phyloP scores from a whole-genome alignment of 1,140 invertebrate genomes.

The Heliconius nattereri region DNA sequence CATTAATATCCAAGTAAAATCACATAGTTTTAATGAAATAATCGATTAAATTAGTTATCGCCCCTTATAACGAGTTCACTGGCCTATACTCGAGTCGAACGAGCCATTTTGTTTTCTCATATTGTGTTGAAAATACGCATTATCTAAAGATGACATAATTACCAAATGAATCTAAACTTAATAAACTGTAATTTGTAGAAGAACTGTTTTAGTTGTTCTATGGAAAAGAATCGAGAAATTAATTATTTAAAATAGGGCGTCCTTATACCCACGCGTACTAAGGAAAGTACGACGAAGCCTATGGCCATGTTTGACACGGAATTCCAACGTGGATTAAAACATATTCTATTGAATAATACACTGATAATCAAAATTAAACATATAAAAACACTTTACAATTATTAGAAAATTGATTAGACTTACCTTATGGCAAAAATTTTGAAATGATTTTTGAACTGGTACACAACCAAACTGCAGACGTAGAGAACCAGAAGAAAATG shows the following conservation, averaged over 20 bases:
- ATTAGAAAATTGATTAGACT: constrained; percentile 74
- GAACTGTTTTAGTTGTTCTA: constrained; percentile 70
- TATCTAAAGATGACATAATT: constrained; percentile 70
- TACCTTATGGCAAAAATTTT: constrained; percentile 81
- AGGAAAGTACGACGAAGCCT: constrained; percentile 73
- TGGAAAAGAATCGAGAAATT: constrained; percentile 79
- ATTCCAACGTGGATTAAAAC: constrained; percentile 80
- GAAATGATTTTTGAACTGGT: constrained; percentile 80
- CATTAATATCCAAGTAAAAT: constrained; percentile 39
- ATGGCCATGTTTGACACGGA: constrained; percentile 81
- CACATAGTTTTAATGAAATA: constrained; percentile 42
- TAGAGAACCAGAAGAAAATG: constrained; percentile 81
- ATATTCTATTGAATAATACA: constrained; percentile 59
- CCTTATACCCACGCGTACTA: constrained; percentile 79
- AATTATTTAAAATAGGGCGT: constrained; percentile 79
- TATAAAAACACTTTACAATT: constrained; percentile 63
- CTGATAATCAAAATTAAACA: constrained; percentile 61
- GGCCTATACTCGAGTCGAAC: constrained; percentile 77
- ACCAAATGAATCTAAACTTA: constrained; percentile 68
- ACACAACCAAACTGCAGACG: constrained; percentile 80
- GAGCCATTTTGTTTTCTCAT: constrained; percentile 81
- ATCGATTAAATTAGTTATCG: constrained; percentile 72
- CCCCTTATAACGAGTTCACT: constrained; percentile 78
- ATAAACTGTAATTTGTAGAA: constrained; percentile 75
- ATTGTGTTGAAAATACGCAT: constrained; percentile 79